Evolutionary conservation across 37 sponge, comb jelly and placozoan species (phyloP).

Genomic region (Agelas oroides): DNA sequence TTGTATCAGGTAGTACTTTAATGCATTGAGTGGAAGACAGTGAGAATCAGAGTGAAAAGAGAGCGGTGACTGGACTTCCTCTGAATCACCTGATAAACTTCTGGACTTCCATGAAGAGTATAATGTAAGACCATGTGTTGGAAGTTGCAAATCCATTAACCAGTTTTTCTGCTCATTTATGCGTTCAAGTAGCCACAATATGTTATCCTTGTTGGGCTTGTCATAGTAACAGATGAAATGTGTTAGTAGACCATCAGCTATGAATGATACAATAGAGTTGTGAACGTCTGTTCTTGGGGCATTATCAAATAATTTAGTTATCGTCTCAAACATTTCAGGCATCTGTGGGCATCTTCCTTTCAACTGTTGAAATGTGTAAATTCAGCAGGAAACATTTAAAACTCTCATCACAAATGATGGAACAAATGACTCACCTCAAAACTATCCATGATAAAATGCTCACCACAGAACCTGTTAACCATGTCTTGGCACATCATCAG

Average conservation of each 20-base stretch:
- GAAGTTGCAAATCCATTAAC: too few species aligned
- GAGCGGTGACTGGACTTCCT: too few species aligned
- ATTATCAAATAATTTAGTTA: background rate
- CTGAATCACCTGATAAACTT: too few species aligned
- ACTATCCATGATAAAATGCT: background rate
- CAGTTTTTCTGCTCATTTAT: background rate
- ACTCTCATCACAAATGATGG: background rate
- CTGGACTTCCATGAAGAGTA: too few species aligned
- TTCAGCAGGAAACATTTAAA: background rate
- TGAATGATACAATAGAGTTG: background rate
- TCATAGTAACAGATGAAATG: slow-evolving; percentile 20
- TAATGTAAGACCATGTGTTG: too few species aligned
- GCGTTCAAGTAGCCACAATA: slow-evolving; percentile 28
- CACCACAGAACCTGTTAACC: background rate
- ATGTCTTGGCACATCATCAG: background rate
- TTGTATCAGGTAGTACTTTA: background rate
- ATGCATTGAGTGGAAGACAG: background rate
- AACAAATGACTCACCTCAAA: background rate
- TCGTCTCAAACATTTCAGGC: background rate
- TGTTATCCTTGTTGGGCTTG: background rate
- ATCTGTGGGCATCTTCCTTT: background rate
- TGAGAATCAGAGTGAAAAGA: background rate
- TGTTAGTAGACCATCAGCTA: background rate
- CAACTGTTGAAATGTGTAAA: too few species aligned
- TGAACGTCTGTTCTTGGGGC: background rate